Evolutionary conservation across 2,113 vertebrate species (phyloP).

Genomic region (Onychorhynchus coronatus): DNA sequence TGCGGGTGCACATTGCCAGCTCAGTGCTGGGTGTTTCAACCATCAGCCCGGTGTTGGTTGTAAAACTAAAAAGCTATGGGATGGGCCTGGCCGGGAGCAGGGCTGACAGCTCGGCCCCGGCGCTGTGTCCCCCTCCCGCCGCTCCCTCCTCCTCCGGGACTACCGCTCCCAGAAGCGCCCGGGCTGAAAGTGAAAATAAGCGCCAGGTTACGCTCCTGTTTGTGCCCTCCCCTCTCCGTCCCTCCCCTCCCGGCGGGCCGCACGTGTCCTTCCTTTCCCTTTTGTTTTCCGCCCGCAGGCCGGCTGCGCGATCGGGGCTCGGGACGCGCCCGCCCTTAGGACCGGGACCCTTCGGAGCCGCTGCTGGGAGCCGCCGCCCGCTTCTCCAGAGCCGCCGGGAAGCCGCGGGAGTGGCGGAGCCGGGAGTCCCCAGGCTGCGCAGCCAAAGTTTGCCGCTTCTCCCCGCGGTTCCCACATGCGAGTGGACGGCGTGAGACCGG

Average conservation of each 20-base stretch:
- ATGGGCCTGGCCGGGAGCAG: rapidly evolving
- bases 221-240: background rate
- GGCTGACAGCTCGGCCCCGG: background rate
- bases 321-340: background rate
- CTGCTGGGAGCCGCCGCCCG: background rate
- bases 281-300: conserved; percentile 49
- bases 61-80: rapidly evolving
- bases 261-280: conserved; percentile 59
- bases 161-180: conserved; percentile 63
- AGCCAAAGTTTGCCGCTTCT: background rate
- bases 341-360: background rate
- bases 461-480: conserved; percentile 2
- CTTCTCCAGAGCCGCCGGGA: background rate
- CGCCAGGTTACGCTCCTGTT: background rate
- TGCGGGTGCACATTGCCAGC: background rate
- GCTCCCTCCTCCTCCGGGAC: conserved; percentile 1
- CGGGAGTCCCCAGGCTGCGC: background rate
- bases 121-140: background rate
- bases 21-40: background rate
- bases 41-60: too few relatives aligned
- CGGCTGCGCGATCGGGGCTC: background rate
- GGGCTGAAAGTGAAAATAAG: conserved; percentile 67
- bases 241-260: background rate
- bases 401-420: background rate
- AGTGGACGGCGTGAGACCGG: background rate